Evolutionary conservation across 2,797 vertebrate species (phyloP).

Genomic region (Bovichtus diacanthus): DNA sequence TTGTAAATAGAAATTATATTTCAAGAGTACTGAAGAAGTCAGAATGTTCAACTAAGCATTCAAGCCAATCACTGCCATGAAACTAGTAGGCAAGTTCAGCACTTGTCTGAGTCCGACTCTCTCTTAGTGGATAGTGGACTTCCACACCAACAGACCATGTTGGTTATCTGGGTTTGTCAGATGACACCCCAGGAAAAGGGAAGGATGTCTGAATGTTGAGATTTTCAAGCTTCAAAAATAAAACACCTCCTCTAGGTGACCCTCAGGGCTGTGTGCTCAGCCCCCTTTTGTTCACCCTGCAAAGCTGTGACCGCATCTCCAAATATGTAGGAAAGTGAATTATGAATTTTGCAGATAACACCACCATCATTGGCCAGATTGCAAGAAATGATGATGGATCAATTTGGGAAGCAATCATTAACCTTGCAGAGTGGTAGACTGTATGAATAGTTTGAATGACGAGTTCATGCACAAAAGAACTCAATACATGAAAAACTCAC

Average conservation of each 20-base stretch:
- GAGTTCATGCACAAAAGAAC: not conserved
- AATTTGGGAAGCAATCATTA: not conserved
- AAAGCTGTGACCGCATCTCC: not conserved
- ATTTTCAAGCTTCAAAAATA: not conserved
- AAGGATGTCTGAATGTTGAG: not conserved
- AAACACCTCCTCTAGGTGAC: not conserved
- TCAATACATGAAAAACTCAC: not conserved
- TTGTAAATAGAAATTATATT: not conserved
- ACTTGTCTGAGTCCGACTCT: not conserved
- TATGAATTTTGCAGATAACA: not conserved
- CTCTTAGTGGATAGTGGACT: not conserved
- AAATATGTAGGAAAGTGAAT: not conserved
- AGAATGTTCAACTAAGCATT: not conserved
- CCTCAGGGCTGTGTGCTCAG: not conserved
- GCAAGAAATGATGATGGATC: not conserved
- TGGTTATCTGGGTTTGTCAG: too few species aligned
- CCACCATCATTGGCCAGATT: not conserved
- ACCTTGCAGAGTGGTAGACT: not conserved
- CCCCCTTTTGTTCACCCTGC: not conserved
- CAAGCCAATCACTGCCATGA: not conserved
- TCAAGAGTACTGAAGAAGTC: conserved; percentile 1
- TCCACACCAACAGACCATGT: not conserved
- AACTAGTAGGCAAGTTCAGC: not conserved
- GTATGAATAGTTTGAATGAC: not conserved
- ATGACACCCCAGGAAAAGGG: not conserved